These are phyloP conservation scores for Pteromalus puparum DNA, from an alignment of 1,140 invertebrate genomes.

Conservation along the genomic window DNA sequence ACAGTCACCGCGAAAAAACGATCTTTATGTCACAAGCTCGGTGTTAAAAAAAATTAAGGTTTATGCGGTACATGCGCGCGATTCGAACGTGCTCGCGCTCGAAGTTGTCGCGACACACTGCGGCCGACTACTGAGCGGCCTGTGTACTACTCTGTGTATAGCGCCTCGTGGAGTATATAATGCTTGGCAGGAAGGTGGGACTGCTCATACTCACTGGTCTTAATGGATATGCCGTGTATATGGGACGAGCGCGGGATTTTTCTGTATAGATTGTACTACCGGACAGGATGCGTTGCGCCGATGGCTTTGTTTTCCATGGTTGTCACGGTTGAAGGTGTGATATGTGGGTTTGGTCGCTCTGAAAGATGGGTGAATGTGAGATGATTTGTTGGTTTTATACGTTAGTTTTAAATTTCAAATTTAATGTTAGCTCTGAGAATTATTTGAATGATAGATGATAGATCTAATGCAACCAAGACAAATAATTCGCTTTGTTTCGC, in stretches of 20 bases:
- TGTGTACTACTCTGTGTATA: neutral
- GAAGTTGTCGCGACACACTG: slow-evolving; percentile 63
- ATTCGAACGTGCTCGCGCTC: slow-evolving; percentile 34
- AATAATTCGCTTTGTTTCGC: neutral
- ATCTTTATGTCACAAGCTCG: neutral
- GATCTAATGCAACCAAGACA: too few species aligned
- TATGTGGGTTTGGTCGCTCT: neutral
- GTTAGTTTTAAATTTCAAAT: too few species aligned
- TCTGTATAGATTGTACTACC: neutral
- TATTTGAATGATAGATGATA: too few species aligned
- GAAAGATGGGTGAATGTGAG: too few species aligned
- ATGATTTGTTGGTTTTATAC: too few species aligned
- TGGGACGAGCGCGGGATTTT: neutral
- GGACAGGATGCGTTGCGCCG: neutral
- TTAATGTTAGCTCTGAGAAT: too few species aligned
- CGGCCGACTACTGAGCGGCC: slow-evolving; percentile 19
- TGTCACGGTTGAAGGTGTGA: neutral
- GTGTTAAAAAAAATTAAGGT: neutral
- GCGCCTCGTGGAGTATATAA: neutral
- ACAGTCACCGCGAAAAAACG: neutral
- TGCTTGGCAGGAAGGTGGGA: neutral
- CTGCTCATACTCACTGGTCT: neutral
- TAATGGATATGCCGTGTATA: neutral
- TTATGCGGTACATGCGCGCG: neutral
- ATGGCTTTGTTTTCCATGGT: neutral